Evolutionary conservation across 1,140 invertebrate species (phyloP).

Genomic region (Tetramorium simillimum): DNA sequence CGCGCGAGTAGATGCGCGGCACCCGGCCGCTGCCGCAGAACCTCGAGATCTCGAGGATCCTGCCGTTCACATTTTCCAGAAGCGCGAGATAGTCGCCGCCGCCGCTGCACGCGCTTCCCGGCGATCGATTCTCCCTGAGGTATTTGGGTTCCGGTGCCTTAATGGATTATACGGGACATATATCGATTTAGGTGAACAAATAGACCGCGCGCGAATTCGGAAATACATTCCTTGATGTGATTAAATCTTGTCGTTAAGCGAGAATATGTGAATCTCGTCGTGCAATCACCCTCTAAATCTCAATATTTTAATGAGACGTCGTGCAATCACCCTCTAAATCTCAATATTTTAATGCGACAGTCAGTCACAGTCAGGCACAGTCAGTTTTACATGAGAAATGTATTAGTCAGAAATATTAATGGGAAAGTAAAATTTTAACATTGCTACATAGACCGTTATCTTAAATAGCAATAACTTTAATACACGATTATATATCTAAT

Average conservation of each 20-base stretch:
- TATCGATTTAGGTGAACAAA: background rate
- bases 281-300: background rate
- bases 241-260: background rate
- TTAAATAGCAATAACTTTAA: background rate
- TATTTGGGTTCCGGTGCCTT: slow-evolving; percentile 64
- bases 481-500: too few relatives aligned
- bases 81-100: slow-evolving; percentile 79
- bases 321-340: background rate
- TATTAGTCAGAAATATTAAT: background rate
- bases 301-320: background rate
- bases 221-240: background rate
- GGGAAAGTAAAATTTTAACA: background rate
- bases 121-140: slow-evolving; percentile 57
- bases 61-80: slow-evolving; percentile 77
- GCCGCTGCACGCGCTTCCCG: slow-evolving; percentile 66
- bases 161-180: slow-evolving; percentile 17
- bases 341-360: background rate
- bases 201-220: background rate
- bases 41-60: slow-evolving; percentile 75
- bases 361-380: too few relatives aligned
- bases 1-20: slow-evolving; percentile 78
- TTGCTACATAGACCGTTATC: background rate
- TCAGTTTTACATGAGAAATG: background rate
- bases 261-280: background rate
- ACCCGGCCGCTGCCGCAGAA: slow-evolving; percentile 80